A percentile compares a stretch with the other conserved stretches of the same genome.
Evolutionary conservation across 2,113 vertebrate species (phyloP).

Genomic region (Crotophaga sulcirostris): DNA sequence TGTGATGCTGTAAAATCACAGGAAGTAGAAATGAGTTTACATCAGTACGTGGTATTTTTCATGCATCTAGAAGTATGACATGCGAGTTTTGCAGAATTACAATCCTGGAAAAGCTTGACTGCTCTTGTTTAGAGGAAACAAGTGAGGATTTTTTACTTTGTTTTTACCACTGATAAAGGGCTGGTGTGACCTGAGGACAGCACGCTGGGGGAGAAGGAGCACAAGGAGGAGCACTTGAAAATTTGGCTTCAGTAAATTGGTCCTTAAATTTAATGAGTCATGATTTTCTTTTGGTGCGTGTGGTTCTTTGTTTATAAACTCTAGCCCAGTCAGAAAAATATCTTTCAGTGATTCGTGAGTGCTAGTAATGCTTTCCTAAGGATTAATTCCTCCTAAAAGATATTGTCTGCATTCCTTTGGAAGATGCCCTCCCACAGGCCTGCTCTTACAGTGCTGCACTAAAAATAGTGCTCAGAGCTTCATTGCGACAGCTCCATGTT

Average conservation of each 20-base stretch:
- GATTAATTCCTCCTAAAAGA: constrained; percentile 32
- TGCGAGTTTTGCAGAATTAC: neutral
- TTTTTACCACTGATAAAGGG: neutral
- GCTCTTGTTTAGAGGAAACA: neutral
- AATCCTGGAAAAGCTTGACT: neutral
- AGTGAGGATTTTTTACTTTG: neutral
- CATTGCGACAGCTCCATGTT: neutral
- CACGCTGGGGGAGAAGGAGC: neutral
- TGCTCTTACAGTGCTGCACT: neutral
- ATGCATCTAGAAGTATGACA: neutral
- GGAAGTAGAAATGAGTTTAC: neutral
- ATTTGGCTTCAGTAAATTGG: neutral
- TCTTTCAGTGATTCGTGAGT: neutral
- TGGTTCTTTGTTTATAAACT: neutral
- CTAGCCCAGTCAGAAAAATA: constrained; percentile 5
- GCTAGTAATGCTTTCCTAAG: constrained; percentile 12
- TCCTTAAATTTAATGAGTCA: constrained; percentile 6
- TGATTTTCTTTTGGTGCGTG: neutral
- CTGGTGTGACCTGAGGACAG: neutral
- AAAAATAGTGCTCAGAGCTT: constrained; percentile 39
- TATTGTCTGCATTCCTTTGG: constrained; percentile 1
- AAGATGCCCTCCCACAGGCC: constrained; percentile 47
- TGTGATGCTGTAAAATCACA: neutral
- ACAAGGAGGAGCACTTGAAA: neutral
- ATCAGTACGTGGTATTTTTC: neutral